Conservation (phyloP, 2,797 vertebrate species). For the Chelidonichthys spinosus region DNA sequence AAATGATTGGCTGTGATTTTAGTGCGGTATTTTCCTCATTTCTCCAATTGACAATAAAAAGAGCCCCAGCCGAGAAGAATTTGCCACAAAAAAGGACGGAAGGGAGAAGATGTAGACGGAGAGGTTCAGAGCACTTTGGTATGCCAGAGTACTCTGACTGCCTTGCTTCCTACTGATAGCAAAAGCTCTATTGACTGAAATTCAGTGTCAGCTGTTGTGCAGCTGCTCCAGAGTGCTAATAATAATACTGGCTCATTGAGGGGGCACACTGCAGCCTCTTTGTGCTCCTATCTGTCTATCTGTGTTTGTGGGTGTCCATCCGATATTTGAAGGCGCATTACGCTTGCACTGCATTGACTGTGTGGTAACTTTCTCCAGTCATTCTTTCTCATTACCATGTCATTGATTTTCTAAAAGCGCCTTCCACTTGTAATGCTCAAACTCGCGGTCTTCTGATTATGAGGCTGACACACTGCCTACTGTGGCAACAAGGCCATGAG, state of each 20-base stretch:
- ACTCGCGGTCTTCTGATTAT: slow-evolving; percentile 4
- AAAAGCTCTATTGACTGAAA: slow-evolving; percentile 45
- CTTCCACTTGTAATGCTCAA: neutral
- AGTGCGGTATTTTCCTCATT: neutral
- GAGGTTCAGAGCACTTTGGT: slow-evolving; percentile 14
- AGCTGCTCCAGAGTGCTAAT: slow-evolving; percentile 50
- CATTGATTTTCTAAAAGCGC: neutral
- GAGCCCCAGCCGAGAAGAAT: neutral
- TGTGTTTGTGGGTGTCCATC: slow-evolving; percentile 1
- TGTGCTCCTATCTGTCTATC: neutral
- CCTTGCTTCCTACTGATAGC: slow-evolving; percentile 26
- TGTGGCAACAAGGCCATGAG: neutral
- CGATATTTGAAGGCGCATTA: neutral
- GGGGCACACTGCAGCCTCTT: slow-evolving; percentile 8
- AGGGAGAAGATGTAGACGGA: neutral
- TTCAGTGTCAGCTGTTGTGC: slow-evolving; percentile 56
- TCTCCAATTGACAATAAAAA: neutral
- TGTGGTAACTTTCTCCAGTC: too few relatives aligned
- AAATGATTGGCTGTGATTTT: neutral
- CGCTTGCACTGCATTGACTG: neutral
- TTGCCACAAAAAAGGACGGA: neutral
- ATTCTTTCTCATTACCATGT: neutral
- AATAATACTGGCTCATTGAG: slow-evolving; percentile 39
- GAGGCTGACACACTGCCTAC: neutral
- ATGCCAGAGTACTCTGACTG: slow-evolving; percentile 17